These are phyloP conservation scores for Myrmecobius fasciatus DNA, from an alignment of 2,113 vertebrate species.

Conservation along the genomic window DNA sequence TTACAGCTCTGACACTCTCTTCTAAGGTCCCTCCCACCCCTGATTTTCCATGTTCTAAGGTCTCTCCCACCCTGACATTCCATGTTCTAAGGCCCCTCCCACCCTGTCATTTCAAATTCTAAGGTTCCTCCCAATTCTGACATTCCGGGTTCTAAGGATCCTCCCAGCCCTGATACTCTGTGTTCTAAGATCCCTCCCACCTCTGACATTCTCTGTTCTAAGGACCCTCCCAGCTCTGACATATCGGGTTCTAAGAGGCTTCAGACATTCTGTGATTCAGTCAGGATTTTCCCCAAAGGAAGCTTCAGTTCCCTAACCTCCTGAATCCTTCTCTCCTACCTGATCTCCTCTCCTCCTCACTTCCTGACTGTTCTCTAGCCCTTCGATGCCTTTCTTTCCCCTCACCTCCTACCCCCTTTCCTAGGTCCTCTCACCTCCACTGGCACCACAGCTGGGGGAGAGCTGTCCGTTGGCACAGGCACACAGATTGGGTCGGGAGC, in stretches of 20 bases:
- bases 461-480: conserved; percentile 85
- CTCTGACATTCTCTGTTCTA: not conserved
- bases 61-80: no score
- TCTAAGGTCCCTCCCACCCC: no score
- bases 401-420: not conserved
- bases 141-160: not conserved
- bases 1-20: no score
- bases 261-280: not conserved
- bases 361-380: not conserved
- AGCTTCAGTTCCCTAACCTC: not conserved
- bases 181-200: not conserved
- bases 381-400: not conserved
- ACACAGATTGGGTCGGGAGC: conserved; percentile 89
- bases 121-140: no score
- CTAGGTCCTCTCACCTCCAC: not conserved
- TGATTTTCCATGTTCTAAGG: no score
- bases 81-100: no score
- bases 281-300: not conserved
- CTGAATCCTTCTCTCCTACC: not conserved
- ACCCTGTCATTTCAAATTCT: not conserved
- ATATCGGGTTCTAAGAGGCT: not conserved
- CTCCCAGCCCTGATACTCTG: no score
- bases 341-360: not conserved
- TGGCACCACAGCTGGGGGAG: conserved; percentile 81
- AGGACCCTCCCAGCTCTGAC: not conserved